phyloP scores from a whole-genome alignment of 2,113 vertebrate species.

The Penelope pileata region DNA sequence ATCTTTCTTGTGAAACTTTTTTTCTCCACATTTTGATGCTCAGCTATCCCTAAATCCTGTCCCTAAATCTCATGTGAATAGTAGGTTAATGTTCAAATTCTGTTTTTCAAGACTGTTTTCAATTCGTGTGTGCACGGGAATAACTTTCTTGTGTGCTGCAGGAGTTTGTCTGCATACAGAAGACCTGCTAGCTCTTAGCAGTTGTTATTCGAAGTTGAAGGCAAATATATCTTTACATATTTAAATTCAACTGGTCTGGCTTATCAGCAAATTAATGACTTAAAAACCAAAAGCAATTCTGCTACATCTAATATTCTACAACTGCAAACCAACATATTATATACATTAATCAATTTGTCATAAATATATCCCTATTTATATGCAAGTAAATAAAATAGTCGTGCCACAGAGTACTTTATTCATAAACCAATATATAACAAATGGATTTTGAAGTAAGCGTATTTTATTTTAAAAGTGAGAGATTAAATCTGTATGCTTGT shows the following conservation, averaged over 20 bases:
- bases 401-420: conserved; percentile 21
- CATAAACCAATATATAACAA: conserved; percentile 27
- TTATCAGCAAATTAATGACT: conserved; percentile 57
- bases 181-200: not conserved
- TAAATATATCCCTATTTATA: conserved; percentile 17
- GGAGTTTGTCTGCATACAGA: not conserved
- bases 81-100: not conserved
- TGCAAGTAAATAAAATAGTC: conserved; percentile 28
- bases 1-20: not conserved
- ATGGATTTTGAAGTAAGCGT: not conserved
- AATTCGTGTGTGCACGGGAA: rapidly evolving
- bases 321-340: conserved; percentile 33
- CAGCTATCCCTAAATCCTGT: not conserved
- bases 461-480: not conserved
- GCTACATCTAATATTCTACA: conserved; percentile 21
- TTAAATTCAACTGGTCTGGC: conserved; percentile 23
- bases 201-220: not conserved
- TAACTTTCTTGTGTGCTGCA: not conserved
- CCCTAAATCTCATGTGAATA: not conserved
- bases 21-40: not conserved
- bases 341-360: conserved; percentile 56
- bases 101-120: not conserved
- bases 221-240: conserved; percentile 2
- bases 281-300: conserved; percentile 34
- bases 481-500: conserved; percentile 8